A percentile compares a stretch with the other conserved stretches of the same genome.
phyloP scores from a whole-genome alignment of 2,797 vertebrate species.

The Rhinella marina region DNA sequence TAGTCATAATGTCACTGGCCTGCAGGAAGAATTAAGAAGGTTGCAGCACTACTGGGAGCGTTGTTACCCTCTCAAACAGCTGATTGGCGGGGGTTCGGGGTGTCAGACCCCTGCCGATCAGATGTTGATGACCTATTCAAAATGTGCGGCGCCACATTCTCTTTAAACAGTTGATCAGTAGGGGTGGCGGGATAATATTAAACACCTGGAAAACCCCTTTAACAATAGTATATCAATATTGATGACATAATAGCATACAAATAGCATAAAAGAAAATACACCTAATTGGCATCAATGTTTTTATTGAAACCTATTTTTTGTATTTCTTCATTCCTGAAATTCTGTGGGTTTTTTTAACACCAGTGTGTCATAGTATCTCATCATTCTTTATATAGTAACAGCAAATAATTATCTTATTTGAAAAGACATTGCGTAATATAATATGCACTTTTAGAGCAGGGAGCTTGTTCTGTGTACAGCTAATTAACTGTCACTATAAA shows the following conservation, averaged over 20 bases:
- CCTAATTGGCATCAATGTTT: not conserved
- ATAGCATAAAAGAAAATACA: not conserved
- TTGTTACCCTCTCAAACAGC: too few species aligned
- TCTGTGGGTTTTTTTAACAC: not conserved
- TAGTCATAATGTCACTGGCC: too few species aligned
- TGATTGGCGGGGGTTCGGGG: too few species aligned
- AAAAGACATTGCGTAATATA: not conserved
- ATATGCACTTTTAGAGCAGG: constrained; percentile 24
- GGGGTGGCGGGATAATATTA: too few species aligned
- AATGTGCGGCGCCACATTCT: too few species aligned
- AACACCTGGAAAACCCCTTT: too few species aligned
- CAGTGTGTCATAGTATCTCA: constrained; percentile 18
- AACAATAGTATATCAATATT: not conserved
- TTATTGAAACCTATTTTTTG: not conserved
- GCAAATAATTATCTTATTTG: constrained; percentile 47
- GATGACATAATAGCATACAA: not conserved
- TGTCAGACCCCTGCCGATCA: too few species aligned
- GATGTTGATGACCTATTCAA: too few species aligned
- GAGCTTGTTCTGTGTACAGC: constrained; percentile 10
- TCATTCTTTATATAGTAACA: constrained; percentile 44
- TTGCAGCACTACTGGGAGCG: too few species aligned
- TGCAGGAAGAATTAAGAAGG: too few species aligned
- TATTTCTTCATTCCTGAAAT: constrained; percentile 43
- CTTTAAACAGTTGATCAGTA: too few species aligned
- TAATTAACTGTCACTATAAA: constrained; percentile 56